These are phyloP conservation scores for Ligdia adustata DNA, from an alignment of 2,888 invertebrate species.

Conservation along the genomic window DNA sequence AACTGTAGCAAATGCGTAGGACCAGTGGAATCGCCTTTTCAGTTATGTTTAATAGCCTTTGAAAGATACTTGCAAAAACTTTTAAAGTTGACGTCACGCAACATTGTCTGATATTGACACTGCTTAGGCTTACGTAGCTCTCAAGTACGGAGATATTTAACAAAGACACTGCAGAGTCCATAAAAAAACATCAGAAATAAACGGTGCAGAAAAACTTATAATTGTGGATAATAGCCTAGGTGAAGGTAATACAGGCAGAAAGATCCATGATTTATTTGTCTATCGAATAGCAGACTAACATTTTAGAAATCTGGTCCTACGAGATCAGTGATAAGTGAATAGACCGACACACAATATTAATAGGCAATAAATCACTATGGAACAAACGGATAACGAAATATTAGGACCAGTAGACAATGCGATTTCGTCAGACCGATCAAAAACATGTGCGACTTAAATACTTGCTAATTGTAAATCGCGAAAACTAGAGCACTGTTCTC, in stretches of 20 bases:
- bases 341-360: slow-evolving; percentile 53
- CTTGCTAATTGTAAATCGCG: slow-evolving; percentile 53
- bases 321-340: slow-evolving; percentile 51
- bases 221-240: neutral
- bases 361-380: slow-evolving; percentile 53
- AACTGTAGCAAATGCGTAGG: slow-evolving; percentile 68
- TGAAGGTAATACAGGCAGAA: neutral
- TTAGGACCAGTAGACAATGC: slow-evolving; percentile 43
- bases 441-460: slow-evolving; percentile 49
- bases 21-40: slow-evolving; percentile 72
- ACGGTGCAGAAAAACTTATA: neutral
- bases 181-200: neutral
- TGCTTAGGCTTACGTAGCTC: slow-evolving; percentile 7
- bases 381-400: slow-evolving; percentile 42
- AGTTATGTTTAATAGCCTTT: slow-evolving; percentile 59
- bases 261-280: neutral
- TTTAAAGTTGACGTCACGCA: slow-evolving; percentile 32
- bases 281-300: slow-evolving; percentile 35
- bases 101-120: slow-evolving; percentile 1
- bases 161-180: neutral
- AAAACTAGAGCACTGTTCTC: slow-evolving; percentile 58
- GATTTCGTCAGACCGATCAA: slow-evolving; percentile 41
- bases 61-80: slow-evolving; percentile 34
- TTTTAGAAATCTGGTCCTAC: slow-evolving; percentile 57
- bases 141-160: slow-evolving; percentile 19